A percentile compares a stretch with the other conserved stretches of the same genome.
Evolutionary conservation across 2,113 vertebrate species (phyloP).

Genomic region (Thymallus thymallus): DNA sequence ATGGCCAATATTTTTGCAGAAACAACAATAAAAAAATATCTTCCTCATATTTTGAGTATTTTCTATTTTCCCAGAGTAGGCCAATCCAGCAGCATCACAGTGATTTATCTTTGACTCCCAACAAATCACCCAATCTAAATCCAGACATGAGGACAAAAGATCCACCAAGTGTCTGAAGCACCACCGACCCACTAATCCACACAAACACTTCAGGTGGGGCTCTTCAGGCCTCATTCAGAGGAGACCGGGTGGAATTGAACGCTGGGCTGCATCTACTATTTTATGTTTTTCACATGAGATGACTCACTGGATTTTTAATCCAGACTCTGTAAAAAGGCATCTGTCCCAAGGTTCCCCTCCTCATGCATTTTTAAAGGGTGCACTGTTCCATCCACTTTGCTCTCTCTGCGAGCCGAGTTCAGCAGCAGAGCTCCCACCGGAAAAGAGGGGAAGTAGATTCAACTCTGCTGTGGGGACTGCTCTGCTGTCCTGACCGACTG

Average conservation of each 20-base stretch:
- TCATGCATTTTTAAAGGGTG: slow-evolving; percentile 63
- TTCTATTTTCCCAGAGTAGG: too few species aligned
- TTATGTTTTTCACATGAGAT: slow-evolving; percentile 63
- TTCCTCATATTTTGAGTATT: too few species aligned
- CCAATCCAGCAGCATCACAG: too few species aligned
- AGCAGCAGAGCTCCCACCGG: slow-evolving; percentile 42
- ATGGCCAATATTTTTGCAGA: too few species aligned
- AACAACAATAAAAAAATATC: too few species aligned
- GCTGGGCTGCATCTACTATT: slow-evolving; percentile 61
- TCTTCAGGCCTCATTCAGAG: not conserved
- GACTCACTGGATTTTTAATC: slow-evolving; percentile 48
- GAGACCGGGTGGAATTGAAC: slow-evolving; percentile 46
- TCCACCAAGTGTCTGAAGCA: too few species aligned
- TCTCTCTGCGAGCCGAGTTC: slow-evolving; percentile 47
- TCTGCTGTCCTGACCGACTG: slow-evolving; percentile 55
- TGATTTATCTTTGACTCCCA: too few species aligned
- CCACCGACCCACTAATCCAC: too few species aligned
- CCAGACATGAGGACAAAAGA: too few species aligned
- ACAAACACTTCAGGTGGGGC: not conserved
- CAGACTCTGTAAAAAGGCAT: slow-evolving; percentile 54
- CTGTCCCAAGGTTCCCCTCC: slow-evolving; percentile 57
- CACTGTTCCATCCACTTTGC: slow-evolving; percentile 36
- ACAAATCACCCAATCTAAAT: too few species aligned
- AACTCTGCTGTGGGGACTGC: slow-evolving; percentile 40
- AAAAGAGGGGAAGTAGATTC: not conserved